phyloP scores from a whole-genome alignment of 2,113 vertebrate species.

The Tetrax tetrax region DNA sequence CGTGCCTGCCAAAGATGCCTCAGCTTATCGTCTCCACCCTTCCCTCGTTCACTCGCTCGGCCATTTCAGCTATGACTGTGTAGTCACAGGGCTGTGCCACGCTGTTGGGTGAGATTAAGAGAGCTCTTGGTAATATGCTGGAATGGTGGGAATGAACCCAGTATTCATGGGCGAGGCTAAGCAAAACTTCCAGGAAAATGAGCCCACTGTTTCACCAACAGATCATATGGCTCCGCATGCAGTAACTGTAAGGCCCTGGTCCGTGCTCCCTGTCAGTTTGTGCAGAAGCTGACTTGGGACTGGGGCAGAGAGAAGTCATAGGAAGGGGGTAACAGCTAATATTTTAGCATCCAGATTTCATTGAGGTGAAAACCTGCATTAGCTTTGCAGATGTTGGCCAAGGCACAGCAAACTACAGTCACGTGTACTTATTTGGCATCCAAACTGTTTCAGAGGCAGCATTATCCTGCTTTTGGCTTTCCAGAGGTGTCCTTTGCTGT shows the following conservation, averaged over 20 bases:
- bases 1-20: neutral
- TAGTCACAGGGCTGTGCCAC: neutral
- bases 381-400: neutral
- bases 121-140: neutral
- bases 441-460: neutral
- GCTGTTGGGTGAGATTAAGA: neutral
- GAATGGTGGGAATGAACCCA: neutral
- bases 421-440: neutral
- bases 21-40: neutral
- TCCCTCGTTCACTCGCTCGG: accelerated
- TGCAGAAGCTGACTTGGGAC: neutral
- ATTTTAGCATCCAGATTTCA: neutral
- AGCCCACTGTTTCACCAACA: accelerated
- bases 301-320: neutral
- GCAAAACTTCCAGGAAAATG: conserved; percentile 2
- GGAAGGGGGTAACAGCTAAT: neutral
- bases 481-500: neutral
- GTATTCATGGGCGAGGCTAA: neutral
- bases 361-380: neutral
- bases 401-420: neutral
- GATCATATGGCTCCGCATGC: neutral
- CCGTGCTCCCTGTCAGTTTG: neutral
- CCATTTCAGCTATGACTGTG: neutral
- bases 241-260: neutral
- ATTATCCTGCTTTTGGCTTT: neutral